Evolutionary conservation across 2,888 invertebrate genomes (phyloP), one percentile per base, ranked within the genome.

Genomic region (Biston stratarius): DNA sequence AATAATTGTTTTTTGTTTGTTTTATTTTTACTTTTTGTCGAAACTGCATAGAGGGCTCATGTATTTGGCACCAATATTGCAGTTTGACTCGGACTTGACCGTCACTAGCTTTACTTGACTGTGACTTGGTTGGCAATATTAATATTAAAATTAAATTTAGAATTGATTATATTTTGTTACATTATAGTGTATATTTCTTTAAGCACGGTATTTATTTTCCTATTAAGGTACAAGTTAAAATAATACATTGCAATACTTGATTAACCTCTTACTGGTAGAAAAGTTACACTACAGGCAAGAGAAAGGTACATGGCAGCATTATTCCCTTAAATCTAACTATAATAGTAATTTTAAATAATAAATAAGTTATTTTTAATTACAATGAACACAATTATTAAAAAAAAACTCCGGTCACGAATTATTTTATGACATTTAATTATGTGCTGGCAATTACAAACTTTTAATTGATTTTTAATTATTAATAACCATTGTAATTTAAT

Each of bases 251-350:
- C 60, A 68, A 52, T 51, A 67, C 55, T 66, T 40, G 36, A 59
- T 58, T 44, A 34, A 49, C 15, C 14, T 60, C 49, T 45, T 60
- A 60, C 6, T 15, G 57, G 49, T 57, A 64, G 42, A 48, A 62
- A 53, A 59, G 57, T 61, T 74, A 73, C 69, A 67, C 70, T 71
- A 71, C 62, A 59, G 74, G 74, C 74, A 74, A 75, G 73, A 74
- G 62, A 71, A 73, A 75, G 74, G 74, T 75, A 75, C 74, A 68
- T 69, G 72, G 73, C 74, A 75, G 73, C 73, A 63, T 62, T 64
- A 59, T 61, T 59, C 48, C 59, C 42, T 62, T 67, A 71, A n/a
- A 34, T 53, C 63, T 67, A 62, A 33, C 45, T 69, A 67, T 44
- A 15, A 49, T 52, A 65, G n/a, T 51, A 52, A 57, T 38, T 61